Conservation (phyloP, 2,113 vertebrate species). For the Gadus chalcogrammus region DNA sequence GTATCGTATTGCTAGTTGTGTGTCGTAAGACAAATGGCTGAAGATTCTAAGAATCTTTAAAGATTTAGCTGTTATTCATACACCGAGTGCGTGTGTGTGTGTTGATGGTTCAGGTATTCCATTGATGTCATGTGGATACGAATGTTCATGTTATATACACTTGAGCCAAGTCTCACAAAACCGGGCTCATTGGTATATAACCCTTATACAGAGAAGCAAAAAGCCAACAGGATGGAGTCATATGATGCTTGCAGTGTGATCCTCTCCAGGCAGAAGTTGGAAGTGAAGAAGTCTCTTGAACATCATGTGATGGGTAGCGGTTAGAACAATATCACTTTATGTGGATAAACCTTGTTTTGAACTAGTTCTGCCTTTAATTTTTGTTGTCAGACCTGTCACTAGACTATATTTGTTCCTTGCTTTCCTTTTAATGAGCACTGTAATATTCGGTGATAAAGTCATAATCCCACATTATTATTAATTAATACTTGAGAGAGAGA, state of each 20-base stretch:
- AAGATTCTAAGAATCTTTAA: no score
- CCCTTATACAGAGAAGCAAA: constrained; percentile 42
- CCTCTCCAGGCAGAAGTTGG: constrained; percentile 64
- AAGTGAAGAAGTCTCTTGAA: constrained; percentile 71
- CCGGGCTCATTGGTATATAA: constrained; percentile 11
- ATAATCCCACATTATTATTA: no score
- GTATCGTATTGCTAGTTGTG: no score
- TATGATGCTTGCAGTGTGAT: constrained; percentile 67
- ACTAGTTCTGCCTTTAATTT: background rate
- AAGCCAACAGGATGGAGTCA: constrained; percentile 55
- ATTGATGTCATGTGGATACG: constrained; percentile 1
- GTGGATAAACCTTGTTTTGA: constrained; percentile 4
- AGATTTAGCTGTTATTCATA: no score
- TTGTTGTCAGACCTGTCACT: no score
- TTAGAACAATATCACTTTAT: constrained; percentile 61
- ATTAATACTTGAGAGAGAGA: no score
- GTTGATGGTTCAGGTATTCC: background rate
- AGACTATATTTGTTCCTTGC: no score
- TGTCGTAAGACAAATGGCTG: no score
- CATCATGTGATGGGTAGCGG: constrained; percentile 71
- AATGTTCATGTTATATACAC: constrained; percentile 4
- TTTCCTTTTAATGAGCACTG: no score
- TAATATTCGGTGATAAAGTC: no score
- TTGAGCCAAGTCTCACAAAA: constrained; percentile 17
- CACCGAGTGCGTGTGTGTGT: no score